These are phyloP conservation scores for Peromyscus melanophrys DNA, from an alignment of 2,797 vertebrate species.

Conservation along the genomic window DNA sequence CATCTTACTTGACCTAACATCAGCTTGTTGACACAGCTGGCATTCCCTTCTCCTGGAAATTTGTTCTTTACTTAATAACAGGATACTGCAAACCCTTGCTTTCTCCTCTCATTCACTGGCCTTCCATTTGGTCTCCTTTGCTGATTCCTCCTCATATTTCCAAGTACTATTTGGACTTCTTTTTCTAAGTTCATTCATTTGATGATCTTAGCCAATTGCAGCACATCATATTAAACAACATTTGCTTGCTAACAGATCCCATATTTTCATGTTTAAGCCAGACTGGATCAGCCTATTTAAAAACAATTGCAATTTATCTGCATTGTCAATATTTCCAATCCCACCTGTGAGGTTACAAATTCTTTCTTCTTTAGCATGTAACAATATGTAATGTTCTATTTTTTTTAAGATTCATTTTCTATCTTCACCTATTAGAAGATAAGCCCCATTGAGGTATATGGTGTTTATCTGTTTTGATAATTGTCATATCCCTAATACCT, in stretches of 20 bases:
- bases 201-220: background rate
- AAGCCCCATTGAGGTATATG: background rate
- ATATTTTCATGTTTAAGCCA: background rate
- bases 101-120: background rate
- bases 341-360: background rate
- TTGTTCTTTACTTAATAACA: slow-evolving; percentile 18
- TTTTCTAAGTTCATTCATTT: background rate
- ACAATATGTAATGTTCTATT: background rate
- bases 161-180: background rate
- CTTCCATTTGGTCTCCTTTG: background rate
- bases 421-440: background rate
- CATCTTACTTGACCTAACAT: background rate
- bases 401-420: slow-evolving; percentile 32
- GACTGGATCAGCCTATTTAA: background rate
- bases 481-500: background rate
- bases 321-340: background rate
- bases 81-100: background rate
- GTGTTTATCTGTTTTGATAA: background rate
- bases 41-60: background rate
- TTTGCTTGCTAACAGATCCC: background rate
- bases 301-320: background rate
- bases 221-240: background rate
- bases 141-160: background rate
- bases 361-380: background rate
- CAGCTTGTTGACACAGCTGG: slow-evolving; percentile 6